These are phyloP conservation scores for Triplophysa siluroides DNA, from an alignment of 2,113 vertebrate species.

Conservation along the genomic window DNA sequence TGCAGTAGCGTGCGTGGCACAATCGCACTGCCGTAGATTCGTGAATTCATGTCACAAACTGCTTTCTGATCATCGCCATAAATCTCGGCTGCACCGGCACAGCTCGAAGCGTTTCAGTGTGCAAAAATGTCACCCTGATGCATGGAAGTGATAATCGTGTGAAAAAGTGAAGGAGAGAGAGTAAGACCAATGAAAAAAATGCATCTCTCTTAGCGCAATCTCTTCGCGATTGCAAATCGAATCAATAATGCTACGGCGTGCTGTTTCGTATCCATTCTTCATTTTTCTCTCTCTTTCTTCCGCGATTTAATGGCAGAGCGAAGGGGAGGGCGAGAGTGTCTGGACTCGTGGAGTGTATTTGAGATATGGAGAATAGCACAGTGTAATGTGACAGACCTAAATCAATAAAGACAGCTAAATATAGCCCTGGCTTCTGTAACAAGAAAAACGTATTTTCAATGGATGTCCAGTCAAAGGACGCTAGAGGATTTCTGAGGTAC, in stretches of 20 bases:
- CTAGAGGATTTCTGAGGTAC: neutral
- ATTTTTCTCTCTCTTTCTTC: neutral
- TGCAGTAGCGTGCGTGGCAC: neutral
- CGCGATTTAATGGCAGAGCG: constrained; percentile 60
- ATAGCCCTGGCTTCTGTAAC: constrained; percentile 43
- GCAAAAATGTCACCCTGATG: constrained; percentile 16
- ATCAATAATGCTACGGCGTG: constrained; percentile 30
- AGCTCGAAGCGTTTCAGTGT: constrained; percentile 9
- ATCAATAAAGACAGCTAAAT: constrained; percentile 52
- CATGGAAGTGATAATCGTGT: constrained; percentile 8
- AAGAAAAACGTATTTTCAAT: constrained; percentile 59
- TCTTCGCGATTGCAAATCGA: constrained; percentile 15
- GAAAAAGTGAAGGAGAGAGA: constrained; percentile 11
- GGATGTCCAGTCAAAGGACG: constrained; percentile 51
- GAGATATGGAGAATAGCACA: constrained; percentile 42
- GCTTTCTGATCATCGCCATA: constrained; percentile 24
- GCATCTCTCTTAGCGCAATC: neutral
- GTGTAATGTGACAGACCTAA: constrained; percentile 51
- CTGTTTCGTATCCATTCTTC: constrained; percentile 37
- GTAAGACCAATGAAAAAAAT: neutral
- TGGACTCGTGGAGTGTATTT: constrained; percentile 25
- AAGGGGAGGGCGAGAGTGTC: constrained; percentile 16
- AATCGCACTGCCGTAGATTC: constrained; percentile 7
- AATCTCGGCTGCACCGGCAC: constrained; percentile 10
- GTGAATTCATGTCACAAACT: constrained; percentile 35